Evolutionary conservation across 2,888 invertebrate species (phyloP).

Genomic region (Bugula neritina): DNA sequence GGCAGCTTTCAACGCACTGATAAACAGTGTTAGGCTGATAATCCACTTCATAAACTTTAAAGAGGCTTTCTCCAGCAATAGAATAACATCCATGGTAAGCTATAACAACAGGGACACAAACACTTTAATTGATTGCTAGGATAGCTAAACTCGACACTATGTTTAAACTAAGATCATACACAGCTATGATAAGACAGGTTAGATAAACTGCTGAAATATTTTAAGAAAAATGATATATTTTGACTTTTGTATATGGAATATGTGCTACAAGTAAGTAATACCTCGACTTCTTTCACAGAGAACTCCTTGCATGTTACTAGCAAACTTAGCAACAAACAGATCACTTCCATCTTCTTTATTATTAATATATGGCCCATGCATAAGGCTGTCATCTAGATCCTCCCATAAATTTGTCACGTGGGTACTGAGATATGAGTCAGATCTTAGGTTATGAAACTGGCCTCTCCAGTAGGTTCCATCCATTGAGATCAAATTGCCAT

Average conservation of each 20-base stretch:
- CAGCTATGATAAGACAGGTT: too few relatives aligned
- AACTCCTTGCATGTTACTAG: background rate
- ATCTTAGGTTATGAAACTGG: background rate
- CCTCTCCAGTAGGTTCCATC: conserved; percentile 12
- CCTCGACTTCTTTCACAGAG: background rate
- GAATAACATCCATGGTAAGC: conserved; percentile 9
- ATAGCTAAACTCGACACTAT: too few relatives aligned
- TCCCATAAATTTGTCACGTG: background rate
- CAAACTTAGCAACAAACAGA: background rate
- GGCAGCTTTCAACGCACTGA: conserved; percentile 15
- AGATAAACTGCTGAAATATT: too few relatives aligned
- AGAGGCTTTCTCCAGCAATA: conserved; percentile 1
- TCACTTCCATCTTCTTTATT: background rate
- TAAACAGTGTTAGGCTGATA: conserved; percentile 24
- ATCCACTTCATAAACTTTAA: conserved; percentile 17
- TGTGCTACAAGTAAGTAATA: background rate
- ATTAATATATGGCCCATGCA: background rate
- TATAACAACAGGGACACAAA: background rate
- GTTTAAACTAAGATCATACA: too few relatives aligned
- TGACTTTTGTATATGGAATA: too few relatives aligned
- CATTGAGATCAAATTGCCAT: background rate
- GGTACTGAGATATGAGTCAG: background rate
- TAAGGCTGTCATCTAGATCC: background rate
- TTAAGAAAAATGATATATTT: too few relatives aligned
- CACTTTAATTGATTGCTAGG: too few relatives aligned